Evolutionary conservation across 2,113 vertebrate species (phyloP), one percentile per base, ranked within the genome.

Genomic region (Macheiramphus alcinus): DNA sequence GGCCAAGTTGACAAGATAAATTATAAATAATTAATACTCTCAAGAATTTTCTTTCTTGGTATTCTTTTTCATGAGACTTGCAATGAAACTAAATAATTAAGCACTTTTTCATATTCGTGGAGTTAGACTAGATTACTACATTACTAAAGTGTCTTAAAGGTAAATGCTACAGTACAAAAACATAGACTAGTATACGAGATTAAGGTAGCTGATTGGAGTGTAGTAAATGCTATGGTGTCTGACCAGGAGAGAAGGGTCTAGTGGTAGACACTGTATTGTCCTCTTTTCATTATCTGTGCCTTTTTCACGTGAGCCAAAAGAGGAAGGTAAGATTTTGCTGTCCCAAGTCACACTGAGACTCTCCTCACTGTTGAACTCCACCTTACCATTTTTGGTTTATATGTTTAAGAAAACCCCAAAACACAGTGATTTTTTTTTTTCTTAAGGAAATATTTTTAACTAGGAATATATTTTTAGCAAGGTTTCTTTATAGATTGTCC

Each of bases 241-340:
- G 16, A 43, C 16, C 13, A 36, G 40, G 32, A 65, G 27, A 65
- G 61, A 55, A 61, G 16, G 9, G 1, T 27, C 12, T 21, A 32
- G 16, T 55, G 26, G 10, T 55, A 68, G 48, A 32, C 4, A 22
- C 6, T 0, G 0, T 22, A 11, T 40, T 31, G 18, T 50, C 14
- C 8, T 62, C 14, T 65, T 43, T 47, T 45, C 5, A 19, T 90
- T 85, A 82, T 47, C 36, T 47, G 13, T 88, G 20, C 9, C 26
- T 38, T 29, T 9, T 73, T 81, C 42, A 25, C 8, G 13, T 26
- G 27, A 79, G 23, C 34, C 26, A 34, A 34, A 78, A 79, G n/a
- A 70, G 21, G 27, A 78, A 45, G 40, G 12, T 34, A 52, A 36
- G 40, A 31, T 72, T 89, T 86, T 10, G 3, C 19, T 16, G 32